A percentile compares a stretch with the other conserved stretches of the same genome.
These are phyloP conservation scores for Haliaeetus leucogaster DNA, from an alignment of 2,113 vertebrate species.

Conservation along the genomic window DNA sequence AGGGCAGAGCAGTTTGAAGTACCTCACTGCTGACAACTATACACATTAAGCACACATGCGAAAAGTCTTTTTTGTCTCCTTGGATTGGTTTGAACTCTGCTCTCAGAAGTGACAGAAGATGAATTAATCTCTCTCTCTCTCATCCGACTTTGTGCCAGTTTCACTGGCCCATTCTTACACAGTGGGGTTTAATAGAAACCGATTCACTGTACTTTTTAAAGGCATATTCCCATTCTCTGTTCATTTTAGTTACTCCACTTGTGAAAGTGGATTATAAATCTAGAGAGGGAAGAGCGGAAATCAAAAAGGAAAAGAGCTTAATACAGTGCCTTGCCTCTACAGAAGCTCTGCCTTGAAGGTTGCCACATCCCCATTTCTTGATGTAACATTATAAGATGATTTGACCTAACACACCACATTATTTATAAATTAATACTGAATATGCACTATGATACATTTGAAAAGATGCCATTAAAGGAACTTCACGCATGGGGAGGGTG, in stretches of 20 bases:
- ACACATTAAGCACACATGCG: not conserved
- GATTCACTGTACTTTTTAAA: not conserved
- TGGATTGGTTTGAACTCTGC: not conserved
- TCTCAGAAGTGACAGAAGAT: not conserved
- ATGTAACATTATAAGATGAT: not conserved
- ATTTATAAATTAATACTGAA: constrained; percentile 60
- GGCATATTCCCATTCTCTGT: not conserved
- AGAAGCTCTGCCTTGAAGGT: constrained; percentile 10
- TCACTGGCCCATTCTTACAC: not conserved
- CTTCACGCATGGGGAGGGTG: not conserved
- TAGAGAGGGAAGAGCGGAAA: not conserved
- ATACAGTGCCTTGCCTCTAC: not conserved
- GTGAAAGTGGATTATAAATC: not conserved
- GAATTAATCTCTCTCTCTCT: not conserved
- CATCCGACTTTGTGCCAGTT: not conserved
- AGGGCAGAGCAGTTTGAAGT: constrained; percentile 19
- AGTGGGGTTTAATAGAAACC: not conserved
- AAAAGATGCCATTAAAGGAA: constrained; percentile 34
- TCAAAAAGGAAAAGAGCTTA: not conserved
- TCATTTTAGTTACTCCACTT: not conserved
- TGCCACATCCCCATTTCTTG: not conserved
- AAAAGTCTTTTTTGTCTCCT: not conserved
- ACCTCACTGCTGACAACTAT: constrained; percentile 21
- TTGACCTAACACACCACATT: constrained; percentile 26
- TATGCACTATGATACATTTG: constrained; percentile 28